These are phyloP conservation scores for Maniola hyperantus DNA, from an alignment of 2,888 invertebrate genomes.

Conservation along the genomic window DNA sequence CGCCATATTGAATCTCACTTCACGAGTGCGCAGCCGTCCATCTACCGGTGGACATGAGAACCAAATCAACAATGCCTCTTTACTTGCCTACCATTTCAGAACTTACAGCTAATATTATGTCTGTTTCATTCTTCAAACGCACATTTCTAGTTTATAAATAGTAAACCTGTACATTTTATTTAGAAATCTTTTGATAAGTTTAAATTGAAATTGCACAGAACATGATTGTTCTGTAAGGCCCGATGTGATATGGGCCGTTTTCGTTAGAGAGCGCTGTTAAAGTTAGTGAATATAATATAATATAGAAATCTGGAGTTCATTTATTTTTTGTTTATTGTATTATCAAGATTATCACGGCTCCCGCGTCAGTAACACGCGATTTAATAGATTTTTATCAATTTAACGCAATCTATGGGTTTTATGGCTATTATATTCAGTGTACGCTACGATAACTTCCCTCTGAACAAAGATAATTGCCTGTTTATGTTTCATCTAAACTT, in stretches of 20 bases:
- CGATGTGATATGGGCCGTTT: constrained; percentile 23
- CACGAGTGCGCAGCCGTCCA: constrained; percentile 59
- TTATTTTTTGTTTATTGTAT: neutral
- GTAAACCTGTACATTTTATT: neutral
- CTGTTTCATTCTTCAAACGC: neutral
- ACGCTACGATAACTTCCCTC: neutral
- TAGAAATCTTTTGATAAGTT: constrained; percentile 9
- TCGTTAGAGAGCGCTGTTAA: constrained; percentile 39
- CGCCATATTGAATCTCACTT: constrained; percentile 78
- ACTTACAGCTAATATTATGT: neutral
- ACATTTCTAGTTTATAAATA: neutral
- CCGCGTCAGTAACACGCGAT: neutral
- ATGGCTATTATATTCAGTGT: neutral
- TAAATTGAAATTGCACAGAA: neutral
- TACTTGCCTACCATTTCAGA: neutral
- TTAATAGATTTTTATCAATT: neutral
- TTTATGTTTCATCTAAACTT: too few relatives aligned
- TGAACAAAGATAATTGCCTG: too few relatives aligned
- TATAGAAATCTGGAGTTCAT: neutral
- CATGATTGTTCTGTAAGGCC: constrained; percentile 1
- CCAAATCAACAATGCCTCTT: constrained; percentile 41
- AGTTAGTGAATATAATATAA: neutral
- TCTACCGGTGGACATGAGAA: constrained; percentile 63
- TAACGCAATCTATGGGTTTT: neutral
- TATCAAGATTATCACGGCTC: neutral